A percentile compares a stretch with the other conserved stretches of the same genome.
These are phyloP conservation scores for Penaeus indicus DNA, from an alignment of 1,140 invertebrate species.

Conservation along the genomic window DNA sequence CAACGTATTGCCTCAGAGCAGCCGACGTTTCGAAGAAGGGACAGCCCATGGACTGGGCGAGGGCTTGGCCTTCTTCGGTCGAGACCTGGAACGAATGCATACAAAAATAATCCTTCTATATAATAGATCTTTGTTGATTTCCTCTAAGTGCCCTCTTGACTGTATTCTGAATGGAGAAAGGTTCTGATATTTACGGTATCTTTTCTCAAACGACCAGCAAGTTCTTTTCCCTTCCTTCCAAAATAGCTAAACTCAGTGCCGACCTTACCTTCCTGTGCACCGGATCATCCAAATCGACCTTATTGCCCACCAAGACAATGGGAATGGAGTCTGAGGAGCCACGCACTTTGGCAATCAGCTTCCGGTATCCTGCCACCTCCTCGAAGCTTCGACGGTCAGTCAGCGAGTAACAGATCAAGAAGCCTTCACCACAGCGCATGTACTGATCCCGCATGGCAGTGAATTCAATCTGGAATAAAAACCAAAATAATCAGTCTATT, in stretches of 20 bases:
- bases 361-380: conserved; percentile 78
- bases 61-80: conserved; percentile 67
- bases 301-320: conserved; percentile 73
- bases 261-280: conserved; percentile 78
- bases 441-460: conserved; percentile 75
- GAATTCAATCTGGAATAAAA: conserved; percentile 71
- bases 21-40: conserved; percentile 69
- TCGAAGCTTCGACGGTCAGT: conserved; percentile 81
- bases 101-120: neutral
- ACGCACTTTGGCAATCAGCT: conserved; percentile 71
- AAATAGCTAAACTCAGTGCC: neutral
- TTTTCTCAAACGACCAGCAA: neutral
- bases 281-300: conserved; percentile 73
- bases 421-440: conserved; percentile 71
- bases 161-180: neutral
- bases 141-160: neutral
- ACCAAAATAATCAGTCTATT: too few relatives aligned
- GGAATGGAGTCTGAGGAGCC: conserved; percentile 69
- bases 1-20: conserved; percentile 66
- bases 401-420: conserved; percentile 67
- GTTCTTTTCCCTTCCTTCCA: too few relatives aligned
- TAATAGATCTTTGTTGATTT: neutral
- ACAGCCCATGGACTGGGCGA: conserved; percentile 67
- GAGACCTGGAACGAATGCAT: conserved; percentile 67
- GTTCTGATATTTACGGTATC: neutral